A percentile compares a stretch with the other conserved stretches of the same genome.
Conservation (phyloP, 2,113 vertebrate species). For the Silurus meridionalis region DNA sequence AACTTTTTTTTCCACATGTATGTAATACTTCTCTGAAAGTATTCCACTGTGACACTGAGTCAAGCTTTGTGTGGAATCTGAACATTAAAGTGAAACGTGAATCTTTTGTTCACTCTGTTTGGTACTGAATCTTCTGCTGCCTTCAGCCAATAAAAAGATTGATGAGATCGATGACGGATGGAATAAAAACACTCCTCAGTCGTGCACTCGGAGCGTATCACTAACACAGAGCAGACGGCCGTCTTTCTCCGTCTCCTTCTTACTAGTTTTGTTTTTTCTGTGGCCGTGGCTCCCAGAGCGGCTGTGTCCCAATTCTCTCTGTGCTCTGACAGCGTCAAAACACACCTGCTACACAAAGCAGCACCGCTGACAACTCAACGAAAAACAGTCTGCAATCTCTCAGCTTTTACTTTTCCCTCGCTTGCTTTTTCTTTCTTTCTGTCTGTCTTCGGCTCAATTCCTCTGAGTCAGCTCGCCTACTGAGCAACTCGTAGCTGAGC, state of each 20-base stretch:
- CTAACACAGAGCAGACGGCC: slow-evolving; percentile 25
- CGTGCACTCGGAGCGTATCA: slow-evolving; percentile 15
- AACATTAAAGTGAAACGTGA: slow-evolving; percentile 21
- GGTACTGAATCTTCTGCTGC: not conserved
- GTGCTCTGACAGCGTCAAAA: slow-evolving; percentile 24
- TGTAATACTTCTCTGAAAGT: not conserved
- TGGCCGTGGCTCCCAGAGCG: slow-evolving; percentile 10
- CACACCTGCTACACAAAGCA: slow-evolving; percentile 30
- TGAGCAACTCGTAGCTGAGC: not conserved
- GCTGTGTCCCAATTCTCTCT: slow-evolving; percentile 27
- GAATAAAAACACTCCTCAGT: slow-evolving; percentile 25
- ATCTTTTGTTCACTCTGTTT: slow-evolving; percentile 3
- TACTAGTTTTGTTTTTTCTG: slow-evolving; percentile 4
- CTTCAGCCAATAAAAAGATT: slow-evolving; percentile 24
- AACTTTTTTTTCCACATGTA: not conserved
- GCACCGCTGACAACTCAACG: not conserved
- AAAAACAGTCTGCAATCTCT: slow-evolving; percentile 16
- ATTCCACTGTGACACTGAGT: not conserved
- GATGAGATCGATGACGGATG: slow-evolving; percentile 22
- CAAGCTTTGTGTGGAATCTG: not conserved
- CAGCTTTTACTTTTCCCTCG: slow-evolving; percentile 7
- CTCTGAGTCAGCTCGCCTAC: slow-evolving; percentile 7
- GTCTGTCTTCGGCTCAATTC: slow-evolving; percentile 16
- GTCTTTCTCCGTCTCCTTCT: slow-evolving; percentile 3
- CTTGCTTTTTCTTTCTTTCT: not conserved